Conservation (phyloP, 2,113 vertebrate genomes). For the Crocuta crocuta region DNA sequence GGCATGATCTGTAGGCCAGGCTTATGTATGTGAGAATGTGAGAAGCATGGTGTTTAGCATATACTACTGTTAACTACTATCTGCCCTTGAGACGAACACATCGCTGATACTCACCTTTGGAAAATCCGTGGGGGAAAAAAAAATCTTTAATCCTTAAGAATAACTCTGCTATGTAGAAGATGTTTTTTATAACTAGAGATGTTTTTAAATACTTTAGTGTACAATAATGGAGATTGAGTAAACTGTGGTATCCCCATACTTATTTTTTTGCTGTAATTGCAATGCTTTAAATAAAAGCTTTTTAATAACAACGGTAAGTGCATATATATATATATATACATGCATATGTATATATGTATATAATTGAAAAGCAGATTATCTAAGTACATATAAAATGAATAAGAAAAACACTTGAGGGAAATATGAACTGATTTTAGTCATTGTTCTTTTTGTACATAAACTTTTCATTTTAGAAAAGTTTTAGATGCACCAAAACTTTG, state of each 20-base stretch:
- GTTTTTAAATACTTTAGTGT: not conserved
- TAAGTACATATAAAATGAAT: slow-evolving; percentile 1
- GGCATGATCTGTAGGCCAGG: not conserved
- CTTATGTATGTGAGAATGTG: not conserved
- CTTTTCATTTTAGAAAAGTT: not conserved
- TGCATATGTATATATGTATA: not conserved
- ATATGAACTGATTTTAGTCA: not conserved
- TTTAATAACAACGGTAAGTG: not conserved
- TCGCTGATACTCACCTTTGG: not conserved
- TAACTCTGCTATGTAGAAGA: not conserved
- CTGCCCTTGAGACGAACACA: not conserved
- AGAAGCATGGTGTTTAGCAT: not conserved
- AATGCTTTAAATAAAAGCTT: not conserved
- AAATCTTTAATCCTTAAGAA: not conserved
- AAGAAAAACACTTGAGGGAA: not conserved
- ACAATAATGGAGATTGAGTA: not conserved
- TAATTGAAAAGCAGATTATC: not conserved
- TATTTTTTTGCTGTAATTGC: not conserved
- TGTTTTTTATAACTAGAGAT: not conserved
- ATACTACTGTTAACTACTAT: not conserved
- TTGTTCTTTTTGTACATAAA: not conserved
- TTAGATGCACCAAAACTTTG: not conserved
- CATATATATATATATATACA: not conserved
- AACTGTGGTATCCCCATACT: not conserved
- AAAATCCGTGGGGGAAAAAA: not conserved